Base-by-base conservation (phyloP, 2,888 invertebrate species). In the Camponotus fellah region DNA sequence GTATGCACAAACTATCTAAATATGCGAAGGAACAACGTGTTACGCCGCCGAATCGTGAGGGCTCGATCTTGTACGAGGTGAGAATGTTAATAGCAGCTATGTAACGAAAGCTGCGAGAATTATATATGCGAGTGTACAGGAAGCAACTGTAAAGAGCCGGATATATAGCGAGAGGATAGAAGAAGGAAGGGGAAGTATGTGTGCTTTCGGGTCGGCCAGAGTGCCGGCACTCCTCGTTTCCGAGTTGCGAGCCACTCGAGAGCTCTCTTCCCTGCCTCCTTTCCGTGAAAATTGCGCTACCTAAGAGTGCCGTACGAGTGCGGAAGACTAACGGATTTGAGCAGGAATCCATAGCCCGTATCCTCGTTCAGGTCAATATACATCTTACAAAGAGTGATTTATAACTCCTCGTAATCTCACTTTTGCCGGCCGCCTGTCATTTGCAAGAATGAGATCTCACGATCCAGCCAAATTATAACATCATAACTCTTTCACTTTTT, bases 201-300 rank as follows among this genome's bases (percentile, higher is more conserved):
- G 87, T 75, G 87, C 90, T 90, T 86, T 85, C 77, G 82, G 80
- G 62, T 86, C 84, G 88, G 82, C 72, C 71, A 34, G 72, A 91
- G 89, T 86, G 83, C 86, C 58, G 66, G 84, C 74, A 87, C 88
- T 89, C 82, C 88, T 88, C 89, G 87, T 91, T 91, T 91, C 89
- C 87, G 86, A 88, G 87, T 89, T 87, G 81, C 86, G 81, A 86
- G 85, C 84, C 87, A 77, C 85, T 89, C 85, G 75, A 89, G 79
- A 84, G 85, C 85, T 77, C 79, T 76, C 71, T 76, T 79, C 74
- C 12, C 26, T 49, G 26, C 32, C 46, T 80, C 68, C 74, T 46
- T 56, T 34, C 65, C 58, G 46, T 58, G 80, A 86, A 86, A 83
- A 86, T 88, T 82, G 87, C 84, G 85, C 83, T 75, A 82, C 85